Conservation (phyloP, 2,888 invertebrate genomes). For the Toxonevra muliebris region DNA sequence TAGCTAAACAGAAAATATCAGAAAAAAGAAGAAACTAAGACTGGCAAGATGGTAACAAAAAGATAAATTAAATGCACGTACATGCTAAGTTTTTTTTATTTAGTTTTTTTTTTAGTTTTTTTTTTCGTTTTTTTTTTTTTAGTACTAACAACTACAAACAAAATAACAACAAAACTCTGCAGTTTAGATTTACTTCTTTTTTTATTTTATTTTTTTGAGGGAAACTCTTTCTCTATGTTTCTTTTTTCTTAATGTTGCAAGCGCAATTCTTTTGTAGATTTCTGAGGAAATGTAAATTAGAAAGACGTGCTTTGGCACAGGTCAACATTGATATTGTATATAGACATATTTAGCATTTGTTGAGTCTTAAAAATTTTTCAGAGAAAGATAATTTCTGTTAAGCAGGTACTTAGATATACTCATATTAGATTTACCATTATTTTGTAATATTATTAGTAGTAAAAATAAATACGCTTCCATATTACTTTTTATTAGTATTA, state of each 20-base stretch:
- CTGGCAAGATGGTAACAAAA: conserved; percentile 26
- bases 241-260: not conserved
- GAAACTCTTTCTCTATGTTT: not conserved
- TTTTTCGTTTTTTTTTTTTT: not conserved
- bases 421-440: too few species aligned
- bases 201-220: not conserved
- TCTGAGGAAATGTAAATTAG: conserved; percentile 25
- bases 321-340: conserved; percentile 4
- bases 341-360: too few species aligned
- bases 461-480: too few species aligned
- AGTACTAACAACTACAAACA: not conserved
- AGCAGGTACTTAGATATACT: too few species aligned
- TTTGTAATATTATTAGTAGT: too few species aligned
- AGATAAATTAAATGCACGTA: conserved; percentile 30
- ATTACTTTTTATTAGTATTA: too few species aligned
- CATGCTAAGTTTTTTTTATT: conserved; percentile 19
- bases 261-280: conserved; percentile 9
- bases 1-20: not conserved
- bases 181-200: not conserved
- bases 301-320: conserved; percentile 22
- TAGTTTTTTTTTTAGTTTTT: not conserved
- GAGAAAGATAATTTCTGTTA: too few species aligned
- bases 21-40: not conserved
- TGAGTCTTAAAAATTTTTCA: too few species aligned
- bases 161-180: not conserved